Conservation (phyloP, 2,888 invertebrate genomes). For the Ophion costatus region DNA sequence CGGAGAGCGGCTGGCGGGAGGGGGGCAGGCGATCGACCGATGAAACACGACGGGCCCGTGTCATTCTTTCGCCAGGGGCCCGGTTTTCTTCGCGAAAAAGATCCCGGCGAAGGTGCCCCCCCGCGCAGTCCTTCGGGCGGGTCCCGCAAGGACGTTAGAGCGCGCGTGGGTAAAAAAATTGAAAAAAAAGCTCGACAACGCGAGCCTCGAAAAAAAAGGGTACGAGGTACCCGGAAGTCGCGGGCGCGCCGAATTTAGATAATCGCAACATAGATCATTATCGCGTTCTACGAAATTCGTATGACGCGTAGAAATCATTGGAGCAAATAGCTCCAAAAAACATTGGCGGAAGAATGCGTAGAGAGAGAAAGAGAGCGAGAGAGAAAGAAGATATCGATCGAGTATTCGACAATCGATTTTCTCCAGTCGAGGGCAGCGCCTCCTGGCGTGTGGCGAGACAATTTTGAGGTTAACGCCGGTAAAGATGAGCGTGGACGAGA, state of each 20-base stretch:
- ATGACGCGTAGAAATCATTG: slow-evolving; percentile 19
- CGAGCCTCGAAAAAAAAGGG: slow-evolving; percentile 4
- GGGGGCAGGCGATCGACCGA: slow-evolving; percentile 59
- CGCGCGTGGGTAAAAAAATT: slow-evolving; percentile 8
- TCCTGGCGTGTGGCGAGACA: not conserved
- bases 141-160: slow-evolving; percentile 45
- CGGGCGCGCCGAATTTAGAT: slow-evolving; percentile 29
- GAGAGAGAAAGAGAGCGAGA: not conserved
- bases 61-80: slow-evolving; percentile 56
- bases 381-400: slow-evolving; percentile 18
- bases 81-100: slow-evolving; percentile 41
- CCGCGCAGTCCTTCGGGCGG: slow-evolving; percentile 46
- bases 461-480: no score
- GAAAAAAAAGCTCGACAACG: slow-evolving; percentile 18
- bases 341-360: not conserved
- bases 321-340: slow-evolving; percentile 11
- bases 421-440: not conserved
- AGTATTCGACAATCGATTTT: slow-evolving; percentile 37
- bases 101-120: slow-evolving; percentile 42
- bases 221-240: not conserved
- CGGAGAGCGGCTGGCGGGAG: slow-evolving; percentile 6
- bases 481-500: slow-evolving; percentile 9
- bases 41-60: slow-evolving; percentile 62
- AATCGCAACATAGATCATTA: slow-evolving; percentile 31
- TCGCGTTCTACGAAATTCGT: slow-evolving; percentile 6